phyloP scores from a whole-genome alignment of 2,888 invertebrate species.

The Hylaea fasciaria region DNA sequence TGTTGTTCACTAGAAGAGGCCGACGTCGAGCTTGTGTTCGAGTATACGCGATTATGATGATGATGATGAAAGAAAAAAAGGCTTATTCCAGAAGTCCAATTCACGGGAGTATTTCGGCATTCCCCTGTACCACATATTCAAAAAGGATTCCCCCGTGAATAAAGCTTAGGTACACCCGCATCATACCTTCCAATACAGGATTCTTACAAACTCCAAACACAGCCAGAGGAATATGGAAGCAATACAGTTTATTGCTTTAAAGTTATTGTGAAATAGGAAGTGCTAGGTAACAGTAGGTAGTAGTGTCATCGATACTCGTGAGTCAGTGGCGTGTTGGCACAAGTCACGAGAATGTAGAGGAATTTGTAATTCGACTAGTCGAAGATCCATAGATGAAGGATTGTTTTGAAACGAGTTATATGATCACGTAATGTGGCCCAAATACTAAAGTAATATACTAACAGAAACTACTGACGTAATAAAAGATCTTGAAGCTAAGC shows the following conservation, averaged over 20 bases:
- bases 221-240: conserved; percentile 27
- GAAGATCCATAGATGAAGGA: not conserved
- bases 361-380: not conserved
- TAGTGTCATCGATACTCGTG: conserved; percentile 75
- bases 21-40: too few species aligned
- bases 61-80: too few species aligned
- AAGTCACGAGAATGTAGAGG: conserved; percentile 41
- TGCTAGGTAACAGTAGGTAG: conserved; percentile 74
- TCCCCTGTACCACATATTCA: conserved; percentile 7
- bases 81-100: too few species aligned
- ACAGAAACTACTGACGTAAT: too few species aligned
- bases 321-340: conserved; percentile 51
- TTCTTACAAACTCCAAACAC: not conserved
- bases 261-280: conserved; percentile 70
- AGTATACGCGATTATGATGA: too few species aligned
- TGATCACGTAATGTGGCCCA: too few species aligned
- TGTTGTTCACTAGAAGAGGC: too few species aligned
- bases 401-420: too few species aligned
- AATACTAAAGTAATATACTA: too few species aligned
- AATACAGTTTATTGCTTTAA: conserved; percentile 42
- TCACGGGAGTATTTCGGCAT: too few species aligned
- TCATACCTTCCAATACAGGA: not conserved
- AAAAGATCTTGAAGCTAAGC: too few species aligned
- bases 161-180: too few species aligned
- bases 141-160: conserved; percentile 3